Conservation (phyloP, 2,888 invertebrate genomes). For the Saturnia japonica region DNA sequence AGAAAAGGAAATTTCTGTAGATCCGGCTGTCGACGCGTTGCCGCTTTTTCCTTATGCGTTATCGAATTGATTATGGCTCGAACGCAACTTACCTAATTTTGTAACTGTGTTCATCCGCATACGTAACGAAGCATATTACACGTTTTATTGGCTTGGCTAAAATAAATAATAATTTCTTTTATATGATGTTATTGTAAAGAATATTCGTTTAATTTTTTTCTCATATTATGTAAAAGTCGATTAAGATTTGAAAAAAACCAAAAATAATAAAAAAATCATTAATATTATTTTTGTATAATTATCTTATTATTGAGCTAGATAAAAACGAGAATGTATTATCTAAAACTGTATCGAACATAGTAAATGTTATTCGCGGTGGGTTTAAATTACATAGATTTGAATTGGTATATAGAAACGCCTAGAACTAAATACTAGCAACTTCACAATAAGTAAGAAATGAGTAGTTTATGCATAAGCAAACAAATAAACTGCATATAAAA, state of each 20-base stretch:
- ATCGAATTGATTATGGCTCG: not conserved
- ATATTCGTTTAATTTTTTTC: too few species aligned
- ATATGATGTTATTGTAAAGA: too few species aligned
- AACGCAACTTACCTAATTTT: conserved; percentile 5
- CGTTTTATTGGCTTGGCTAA: not conserved
- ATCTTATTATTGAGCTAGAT: not conserved
- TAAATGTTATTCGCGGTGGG: too few species aligned
- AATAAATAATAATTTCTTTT: too few species aligned
- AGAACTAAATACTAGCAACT: not conserved
- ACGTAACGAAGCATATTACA: not conserved
- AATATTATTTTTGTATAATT: not conserved
- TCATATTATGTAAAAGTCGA: too few species aligned
- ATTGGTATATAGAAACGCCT: not conserved
- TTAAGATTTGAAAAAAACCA: too few species aligned
- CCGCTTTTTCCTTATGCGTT: conserved; percentile 3
- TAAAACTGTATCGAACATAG: not conserved
- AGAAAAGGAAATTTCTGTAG: not conserved
- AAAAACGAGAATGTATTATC: not conserved
- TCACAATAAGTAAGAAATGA: not conserved
- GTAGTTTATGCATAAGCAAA: too few species aligned
- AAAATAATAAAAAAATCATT: too few species aligned
- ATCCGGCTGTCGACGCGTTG: not conserved
- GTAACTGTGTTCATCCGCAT: conserved; percentile 21
- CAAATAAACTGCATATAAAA: too few species aligned
- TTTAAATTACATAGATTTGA: not conserved